Evolutionary conservation across 2,113 vertebrate genomes (phyloP), one percentile per base, ranked within the genome.

Genomic region (Ellobius talpinus): DNA sequence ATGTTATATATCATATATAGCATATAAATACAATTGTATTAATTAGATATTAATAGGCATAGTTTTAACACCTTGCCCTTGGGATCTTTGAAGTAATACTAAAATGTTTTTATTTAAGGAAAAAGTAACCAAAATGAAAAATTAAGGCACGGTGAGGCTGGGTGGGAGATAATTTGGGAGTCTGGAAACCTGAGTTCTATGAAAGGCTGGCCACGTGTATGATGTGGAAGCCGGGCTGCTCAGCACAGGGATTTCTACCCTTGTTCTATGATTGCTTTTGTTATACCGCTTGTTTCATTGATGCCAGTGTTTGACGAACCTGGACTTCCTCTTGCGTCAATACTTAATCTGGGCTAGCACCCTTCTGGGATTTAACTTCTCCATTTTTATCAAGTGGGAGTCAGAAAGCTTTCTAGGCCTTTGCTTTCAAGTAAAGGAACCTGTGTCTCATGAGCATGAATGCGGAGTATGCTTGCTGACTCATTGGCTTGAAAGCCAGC

Each of bases 51-150:
- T 63, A 63, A 63, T 68, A 76, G 61, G 10, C 55, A 31, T 36
- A 58, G 7, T 89, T 74, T 47, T 68, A 42, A 36, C 31, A 95
- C 36, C 21, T 82, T 47, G 36, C 26, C 73, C 68, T 91, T 52
- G n/a, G 74, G 10, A 77, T 92, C 74, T 87, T 93, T 87, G 29
- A 90, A 63, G 42, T 82, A 52, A 92, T 31, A 66, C 29, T 79
- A 42, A 81, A 89, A 91, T 70, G 92, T 50, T 66, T 87, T 66
- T n/a, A 47, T 84, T 66, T 73, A 82, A 50, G 26, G 47, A 89
- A 89, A 89, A 63, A 31, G 29, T 90, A 68, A 87, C n/a, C 10
- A 13, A 33, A 42, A 47, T 24, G 55, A 31, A 89, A 68, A 89
- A 72, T 52, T 66, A 19, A 96, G 74, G 52, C 19, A 39, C 5